Percentiles rank a stretch among this genome's conserved stretches.
These are phyloP conservation scores for Catostylus mosaicus DNA, from an alignment of 30 jellyfish, hydroid and myxozoan species.

Conservation along the genomic window DNA sequence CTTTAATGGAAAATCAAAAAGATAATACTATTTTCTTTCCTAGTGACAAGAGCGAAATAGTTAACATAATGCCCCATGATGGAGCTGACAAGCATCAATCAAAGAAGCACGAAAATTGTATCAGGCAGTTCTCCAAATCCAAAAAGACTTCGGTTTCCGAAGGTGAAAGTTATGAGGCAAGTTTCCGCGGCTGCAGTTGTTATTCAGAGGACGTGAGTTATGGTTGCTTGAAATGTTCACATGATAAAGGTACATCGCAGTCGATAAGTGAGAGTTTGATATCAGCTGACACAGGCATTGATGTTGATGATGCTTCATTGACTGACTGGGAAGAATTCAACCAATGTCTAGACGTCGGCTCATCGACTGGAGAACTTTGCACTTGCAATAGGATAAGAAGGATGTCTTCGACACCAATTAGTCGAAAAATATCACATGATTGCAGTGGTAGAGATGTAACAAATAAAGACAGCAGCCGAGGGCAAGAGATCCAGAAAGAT, in stretches of 20 bases:
- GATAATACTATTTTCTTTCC: no score
- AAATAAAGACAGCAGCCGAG: background rate
- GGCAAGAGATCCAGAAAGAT: background rate
- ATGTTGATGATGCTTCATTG: conserved; percentile 32
- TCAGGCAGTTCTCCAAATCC: background rate
- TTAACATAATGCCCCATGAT: background rate
- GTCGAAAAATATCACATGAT: background rate
- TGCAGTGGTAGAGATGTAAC: background rate
- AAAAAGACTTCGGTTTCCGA: background rate
- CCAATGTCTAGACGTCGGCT: background rate
- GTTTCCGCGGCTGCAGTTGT: background rate
- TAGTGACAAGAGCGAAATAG: background rate
- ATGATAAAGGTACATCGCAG: conserved; percentile 31
- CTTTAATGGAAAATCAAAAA: background rate
- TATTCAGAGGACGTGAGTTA: background rate
- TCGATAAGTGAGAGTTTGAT: conserved; percentile 43
- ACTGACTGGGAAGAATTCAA: conserved; percentile 32
- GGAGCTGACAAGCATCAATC: background rate
- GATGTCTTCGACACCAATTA: background rate
- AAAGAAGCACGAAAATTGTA: background rate
- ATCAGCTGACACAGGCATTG: conserved; percentile 69
- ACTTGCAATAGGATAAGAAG: background rate
- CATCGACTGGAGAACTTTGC: background rate
- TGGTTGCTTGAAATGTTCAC: conserved; percentile 38
- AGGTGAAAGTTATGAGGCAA: background rate